Conservation (phyloP, 2,888 invertebrate species). For the Bembecia ichneumoniformis region DNA sequence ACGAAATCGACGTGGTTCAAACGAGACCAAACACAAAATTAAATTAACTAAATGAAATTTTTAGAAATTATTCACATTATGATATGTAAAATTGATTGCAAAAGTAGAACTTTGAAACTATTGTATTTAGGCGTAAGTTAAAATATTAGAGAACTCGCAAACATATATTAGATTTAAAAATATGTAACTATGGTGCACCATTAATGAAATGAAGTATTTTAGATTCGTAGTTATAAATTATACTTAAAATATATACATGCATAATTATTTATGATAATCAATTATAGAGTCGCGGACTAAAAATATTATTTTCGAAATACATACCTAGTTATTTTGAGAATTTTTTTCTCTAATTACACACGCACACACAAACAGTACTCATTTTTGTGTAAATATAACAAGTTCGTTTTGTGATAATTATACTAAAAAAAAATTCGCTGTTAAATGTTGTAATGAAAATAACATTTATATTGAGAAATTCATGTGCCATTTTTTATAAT, state of each 20-base stretch:
- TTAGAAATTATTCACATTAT: conserved; percentile 16
- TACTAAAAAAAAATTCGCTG: conserved; percentile 31
- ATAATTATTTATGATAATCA: background rate
- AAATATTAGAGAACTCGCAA: conserved; percentile 31
- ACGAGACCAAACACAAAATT: conserved; percentile 8
- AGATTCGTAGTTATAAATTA: background rate
- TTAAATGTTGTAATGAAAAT: conserved; percentile 51
- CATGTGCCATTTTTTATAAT: conserved; percentile 61
- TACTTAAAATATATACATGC: background rate
- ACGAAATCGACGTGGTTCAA: background rate
- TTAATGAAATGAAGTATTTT: conserved; percentile 43
- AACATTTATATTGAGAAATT: conserved; percentile 43
- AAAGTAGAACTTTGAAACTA: conserved; percentile 27
- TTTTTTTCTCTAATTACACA: background rate
- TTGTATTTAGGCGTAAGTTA: conserved; percentile 33
- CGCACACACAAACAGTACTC: background rate
- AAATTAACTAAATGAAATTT: conserved; percentile 21
- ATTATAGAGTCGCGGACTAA: conserved; percentile 5
- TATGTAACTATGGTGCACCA: conserved; percentile 62
- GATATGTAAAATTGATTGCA: conserved; percentile 35
- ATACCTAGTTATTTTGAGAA: too few species aligned
- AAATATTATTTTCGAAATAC: conserved; percentile 20
- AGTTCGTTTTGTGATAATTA: conserved; percentile 37
- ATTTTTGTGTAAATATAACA: conserved; percentile 56
- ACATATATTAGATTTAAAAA: conserved; percentile 40